These are phyloP conservation scores for Garrulus glandarius DNA, from an alignment of 2,797 vertebrate species.

Conservation along the genomic window DNA sequence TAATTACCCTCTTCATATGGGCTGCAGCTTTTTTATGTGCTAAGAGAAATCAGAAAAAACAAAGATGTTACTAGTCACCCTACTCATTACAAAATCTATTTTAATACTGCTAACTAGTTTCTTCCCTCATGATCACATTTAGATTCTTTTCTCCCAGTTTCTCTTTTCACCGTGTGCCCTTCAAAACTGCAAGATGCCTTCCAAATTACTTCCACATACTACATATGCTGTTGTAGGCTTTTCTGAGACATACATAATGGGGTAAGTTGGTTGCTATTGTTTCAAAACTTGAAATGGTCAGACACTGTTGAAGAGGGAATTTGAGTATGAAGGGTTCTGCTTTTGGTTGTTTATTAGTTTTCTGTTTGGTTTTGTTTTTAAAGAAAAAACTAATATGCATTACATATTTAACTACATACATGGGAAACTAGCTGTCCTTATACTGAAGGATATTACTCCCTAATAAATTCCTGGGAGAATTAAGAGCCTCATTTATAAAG, in stretches of 20 bases:
- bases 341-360: neutral
- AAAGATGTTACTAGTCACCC: constrained; percentile 2
- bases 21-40: constrained; percentile 9
- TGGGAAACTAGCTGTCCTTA: neutral
- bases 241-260: neutral
- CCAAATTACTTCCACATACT: constrained; percentile 32
- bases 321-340: neutral
- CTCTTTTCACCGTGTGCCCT: neutral
- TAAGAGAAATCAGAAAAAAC: constrained; percentile 57
- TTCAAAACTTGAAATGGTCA: neutral
- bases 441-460: neutral
- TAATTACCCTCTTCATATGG: constrained; percentile 27
- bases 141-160: neutral
- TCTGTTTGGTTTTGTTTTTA: neutral
- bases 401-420: neutral
- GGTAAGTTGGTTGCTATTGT: neutral
- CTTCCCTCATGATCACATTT: neutral
- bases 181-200: constrained; percentile 12
- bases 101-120: neutral
- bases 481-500: neutral
- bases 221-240: neutral
- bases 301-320: neutral
- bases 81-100: neutral
- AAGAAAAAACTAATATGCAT: neutral
- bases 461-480: neutral